phyloP scores from a whole-genome alignment of 2,113 vertebrate species.

The Chrysochloris asiatica region DNA sequence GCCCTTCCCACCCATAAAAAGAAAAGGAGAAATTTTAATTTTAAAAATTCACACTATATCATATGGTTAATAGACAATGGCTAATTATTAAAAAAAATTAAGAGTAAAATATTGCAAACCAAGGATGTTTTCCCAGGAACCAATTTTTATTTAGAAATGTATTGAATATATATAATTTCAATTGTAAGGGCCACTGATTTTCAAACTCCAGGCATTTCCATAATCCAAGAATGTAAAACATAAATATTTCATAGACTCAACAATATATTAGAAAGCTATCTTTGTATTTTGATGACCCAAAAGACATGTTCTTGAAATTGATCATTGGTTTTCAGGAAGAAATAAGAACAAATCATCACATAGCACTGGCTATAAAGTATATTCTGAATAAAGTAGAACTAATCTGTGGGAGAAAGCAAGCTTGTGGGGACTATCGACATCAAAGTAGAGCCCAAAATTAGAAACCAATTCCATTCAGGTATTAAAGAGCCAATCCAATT shows the following conservation, averaged over 20 bases:
- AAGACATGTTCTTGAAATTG: background rate
- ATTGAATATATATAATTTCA: slow-evolving; percentile 13
- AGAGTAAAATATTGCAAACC: background rate
- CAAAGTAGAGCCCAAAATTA: background rate
- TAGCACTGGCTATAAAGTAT: background rate
- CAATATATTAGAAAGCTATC: background rate
- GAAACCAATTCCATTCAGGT: background rate
- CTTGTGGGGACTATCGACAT: too few species aligned
- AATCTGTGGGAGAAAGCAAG: background rate
- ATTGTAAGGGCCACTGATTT: background rate
- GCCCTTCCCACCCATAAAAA: background rate
- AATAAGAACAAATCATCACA: background rate
- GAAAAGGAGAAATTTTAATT: background rate
- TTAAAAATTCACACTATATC: too few species aligned
- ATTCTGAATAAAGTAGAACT: background rate
- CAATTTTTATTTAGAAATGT: background rate
- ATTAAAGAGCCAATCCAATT: too few species aligned
- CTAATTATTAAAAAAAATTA: too few species aligned
- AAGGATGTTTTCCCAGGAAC: background rate
- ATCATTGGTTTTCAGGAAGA: background rate
- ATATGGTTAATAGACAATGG: too few species aligned
- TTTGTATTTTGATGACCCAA: background rate
- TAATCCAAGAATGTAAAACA: background rate
- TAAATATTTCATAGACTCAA: background rate
- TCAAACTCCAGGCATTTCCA: background rate